Conservation (phyloP, 2,113 vertebrate genomes). For the Bos javanicus region DNA sequence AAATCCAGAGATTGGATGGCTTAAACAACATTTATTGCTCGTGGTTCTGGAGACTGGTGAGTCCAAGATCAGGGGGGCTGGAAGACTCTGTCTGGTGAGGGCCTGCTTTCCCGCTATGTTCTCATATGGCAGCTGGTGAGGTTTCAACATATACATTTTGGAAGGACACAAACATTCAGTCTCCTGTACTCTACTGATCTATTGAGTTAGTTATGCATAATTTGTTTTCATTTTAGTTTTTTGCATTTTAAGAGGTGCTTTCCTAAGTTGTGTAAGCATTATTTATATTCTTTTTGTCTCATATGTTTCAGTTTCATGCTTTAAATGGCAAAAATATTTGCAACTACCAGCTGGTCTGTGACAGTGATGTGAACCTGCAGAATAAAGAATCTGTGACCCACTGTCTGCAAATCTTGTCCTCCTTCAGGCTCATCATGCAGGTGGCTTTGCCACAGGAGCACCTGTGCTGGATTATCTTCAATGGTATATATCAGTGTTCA, state of each 20-base stretch:
- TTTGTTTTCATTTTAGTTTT: constrained; percentile 26
- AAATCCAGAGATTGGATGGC: not conserved
- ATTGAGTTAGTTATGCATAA: not conserved
- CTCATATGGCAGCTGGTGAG: not conserved
- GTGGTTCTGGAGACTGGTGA: not conserved
- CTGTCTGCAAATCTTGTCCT: constrained; percentile 85
- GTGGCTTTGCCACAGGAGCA: constrained; percentile 84
- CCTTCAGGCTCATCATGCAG: constrained; percentile 85
- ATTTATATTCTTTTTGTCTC: constrained; percentile 38
- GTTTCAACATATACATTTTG: not conserved
- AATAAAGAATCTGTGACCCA: constrained; percentile 80
- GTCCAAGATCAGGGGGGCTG: not conserved
- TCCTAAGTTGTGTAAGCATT: not conserved
- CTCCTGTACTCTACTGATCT: not conserved
- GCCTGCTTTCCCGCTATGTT: not conserved
- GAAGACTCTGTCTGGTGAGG: not conserved
- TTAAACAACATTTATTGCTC: not conserved
- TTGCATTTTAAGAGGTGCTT: constrained; percentile 11
- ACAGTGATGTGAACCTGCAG: constrained; percentile 74
- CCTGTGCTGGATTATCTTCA: constrained; percentile 89
- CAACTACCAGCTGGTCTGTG: constrained; percentile 83
- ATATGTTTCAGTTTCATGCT: constrained; percentile 85
- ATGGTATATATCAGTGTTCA: constrained; percentile 75
- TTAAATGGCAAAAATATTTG: constrained; percentile 83
- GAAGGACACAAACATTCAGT: not conserved